These are phyloP conservation scores for Emydocephalus ijimae DNA, from an alignment of 2,113 vertebrate species.

Conservation along the genomic window DNA sequence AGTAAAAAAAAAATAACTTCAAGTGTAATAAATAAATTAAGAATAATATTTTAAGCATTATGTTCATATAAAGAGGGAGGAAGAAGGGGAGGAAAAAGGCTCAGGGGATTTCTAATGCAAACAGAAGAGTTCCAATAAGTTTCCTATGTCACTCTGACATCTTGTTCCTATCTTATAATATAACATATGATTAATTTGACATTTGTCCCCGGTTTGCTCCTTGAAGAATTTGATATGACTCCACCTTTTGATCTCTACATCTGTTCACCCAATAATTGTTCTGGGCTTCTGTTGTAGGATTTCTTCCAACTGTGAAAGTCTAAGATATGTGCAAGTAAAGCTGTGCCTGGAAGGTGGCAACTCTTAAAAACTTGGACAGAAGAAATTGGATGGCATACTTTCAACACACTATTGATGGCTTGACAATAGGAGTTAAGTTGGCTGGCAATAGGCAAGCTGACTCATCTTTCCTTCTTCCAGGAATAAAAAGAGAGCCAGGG, in stretches of 20 bases:
- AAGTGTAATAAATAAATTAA: not conserved
- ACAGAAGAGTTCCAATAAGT: not conserved
- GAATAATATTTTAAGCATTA: not conserved
- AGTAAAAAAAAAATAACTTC: not conserved
- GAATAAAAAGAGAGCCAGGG: not conserved
- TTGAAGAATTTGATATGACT: not conserved
- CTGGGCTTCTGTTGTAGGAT: not conserved
- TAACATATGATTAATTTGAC: not conserved
- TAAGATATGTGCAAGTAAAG: not conserved
- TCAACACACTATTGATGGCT: not conserved
- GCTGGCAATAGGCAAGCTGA: not conserved
- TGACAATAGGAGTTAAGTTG: not conserved
- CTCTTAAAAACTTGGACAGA: not conserved
- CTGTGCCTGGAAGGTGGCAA: not conserved
- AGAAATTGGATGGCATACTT: not conserved
- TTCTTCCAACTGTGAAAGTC: not conserved
- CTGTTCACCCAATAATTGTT: not conserved
- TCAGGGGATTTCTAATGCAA: not conserved
- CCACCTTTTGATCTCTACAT: not conserved
- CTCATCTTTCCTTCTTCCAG: not conserved
- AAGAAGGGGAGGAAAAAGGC: not conserved
- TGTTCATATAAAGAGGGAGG: not conserved
- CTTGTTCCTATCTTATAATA: not conserved
- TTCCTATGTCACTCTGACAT: not conserved
- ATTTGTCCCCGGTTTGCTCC: not conserved